phyloP scores from a whole-genome alignment of 2,888 invertebrate species.

The Ashinkailepas kermadecensis region DNA sequence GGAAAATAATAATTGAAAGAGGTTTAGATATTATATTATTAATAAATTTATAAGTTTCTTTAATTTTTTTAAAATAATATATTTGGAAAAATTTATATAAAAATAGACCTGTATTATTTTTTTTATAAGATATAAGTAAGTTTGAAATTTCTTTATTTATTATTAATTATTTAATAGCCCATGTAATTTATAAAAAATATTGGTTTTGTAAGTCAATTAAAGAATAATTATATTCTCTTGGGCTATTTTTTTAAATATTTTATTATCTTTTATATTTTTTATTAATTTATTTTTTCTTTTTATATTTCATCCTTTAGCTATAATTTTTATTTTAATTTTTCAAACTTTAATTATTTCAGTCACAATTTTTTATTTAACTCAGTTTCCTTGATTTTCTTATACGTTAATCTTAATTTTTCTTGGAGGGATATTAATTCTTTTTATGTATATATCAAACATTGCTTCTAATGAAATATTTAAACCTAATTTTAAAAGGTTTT shows the following conservation, averaged over 20 bases:
- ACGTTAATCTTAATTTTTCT: not conserved
- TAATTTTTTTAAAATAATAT: too few relatives aligned
- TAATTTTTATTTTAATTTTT: slow-evolving; percentile 41
- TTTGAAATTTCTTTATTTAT: too few relatives aligned
- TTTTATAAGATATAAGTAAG: too few relatives aligned
- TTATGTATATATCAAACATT: not conserved
- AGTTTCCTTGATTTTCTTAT: not conserved
- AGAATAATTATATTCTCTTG: too few relatives aligned
- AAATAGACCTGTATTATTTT: too few relatives aligned
- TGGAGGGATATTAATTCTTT: not conserved
- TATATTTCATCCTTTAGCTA: slow-evolving; percentile 47
- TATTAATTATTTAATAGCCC: too few relatives aligned
- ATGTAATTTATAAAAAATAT: too few relatives aligned
- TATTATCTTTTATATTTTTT: slow-evolving; percentile 38
- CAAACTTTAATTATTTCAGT: not conserved
- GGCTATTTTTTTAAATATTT: too few relatives aligned
- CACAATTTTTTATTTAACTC: not conserved
- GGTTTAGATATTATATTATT: not conserved
- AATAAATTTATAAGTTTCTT: too few relatives aligned
- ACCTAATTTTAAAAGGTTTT: not conserved
- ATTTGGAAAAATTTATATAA: too few relatives aligned
- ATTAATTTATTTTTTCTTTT: slow-evolving; percentile 44
- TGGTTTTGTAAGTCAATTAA: too few relatives aligned
- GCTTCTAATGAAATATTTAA: not conserved
- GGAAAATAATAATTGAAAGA: not conserved